These are phyloP conservation scores for Bombus polaris DNA, from an alignment of 1,140 invertebrate genomes.

Conservation along the genomic window DNA sequence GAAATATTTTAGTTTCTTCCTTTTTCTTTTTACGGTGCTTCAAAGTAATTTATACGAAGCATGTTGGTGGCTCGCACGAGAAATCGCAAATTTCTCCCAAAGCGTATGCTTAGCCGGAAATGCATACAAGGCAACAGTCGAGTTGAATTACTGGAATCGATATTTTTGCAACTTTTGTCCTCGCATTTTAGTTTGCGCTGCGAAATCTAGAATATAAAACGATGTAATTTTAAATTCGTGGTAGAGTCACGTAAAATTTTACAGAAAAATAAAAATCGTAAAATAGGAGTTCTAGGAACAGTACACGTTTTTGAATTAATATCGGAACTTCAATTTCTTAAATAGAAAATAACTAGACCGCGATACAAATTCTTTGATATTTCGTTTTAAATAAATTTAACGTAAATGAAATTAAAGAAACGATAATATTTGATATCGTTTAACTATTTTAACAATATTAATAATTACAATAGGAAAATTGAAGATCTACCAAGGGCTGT, in stretches of 20 bases:
- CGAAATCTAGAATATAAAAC: not conserved
- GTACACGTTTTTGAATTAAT: not conserved
- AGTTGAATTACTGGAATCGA: not conserved
- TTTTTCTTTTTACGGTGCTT: not conserved
- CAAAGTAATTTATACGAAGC: not conserved
- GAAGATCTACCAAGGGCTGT: not conserved
- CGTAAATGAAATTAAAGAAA: not conserved
- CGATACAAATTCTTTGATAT: not conserved
- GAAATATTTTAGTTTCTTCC: constrained; percentile 30
- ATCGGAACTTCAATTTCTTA: not conserved
- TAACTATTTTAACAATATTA: not conserved
- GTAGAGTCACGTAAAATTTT: not conserved
- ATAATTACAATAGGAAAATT: not conserved
- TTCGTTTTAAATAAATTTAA: not conserved
- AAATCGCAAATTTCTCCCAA: not conserved
- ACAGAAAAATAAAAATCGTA: not conserved
- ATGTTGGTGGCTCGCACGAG: not conserved
- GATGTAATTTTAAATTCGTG: not conserved
- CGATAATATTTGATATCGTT: not conserved
- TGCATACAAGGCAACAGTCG: not conserved
- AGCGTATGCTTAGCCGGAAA: not conserved
- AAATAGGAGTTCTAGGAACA: not conserved
- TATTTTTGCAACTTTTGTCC: not conserved
- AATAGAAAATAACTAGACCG: not conserved
- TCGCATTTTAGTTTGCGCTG: not conserved